A percentile compares a stretch with the other conserved stretches of the same genome.
Evolutionary conservation across 2,888 invertebrate species (phyloP).

Genomic region (Prosapia bicincta): DNA sequence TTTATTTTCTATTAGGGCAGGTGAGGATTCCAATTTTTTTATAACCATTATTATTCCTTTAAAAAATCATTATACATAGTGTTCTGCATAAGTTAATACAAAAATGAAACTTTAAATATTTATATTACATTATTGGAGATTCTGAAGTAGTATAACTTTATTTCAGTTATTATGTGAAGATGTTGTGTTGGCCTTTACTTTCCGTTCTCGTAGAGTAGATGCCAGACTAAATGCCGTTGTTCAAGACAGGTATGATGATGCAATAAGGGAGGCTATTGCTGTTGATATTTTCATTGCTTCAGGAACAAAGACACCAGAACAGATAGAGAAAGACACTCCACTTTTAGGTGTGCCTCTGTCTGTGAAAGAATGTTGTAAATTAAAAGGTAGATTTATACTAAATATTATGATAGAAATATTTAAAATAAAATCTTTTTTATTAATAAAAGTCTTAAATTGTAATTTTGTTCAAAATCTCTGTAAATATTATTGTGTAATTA

Average conservation of each 20-base stretch:
- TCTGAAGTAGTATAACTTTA: neutral
- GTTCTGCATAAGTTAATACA: no score
- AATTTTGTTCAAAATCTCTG: no score
- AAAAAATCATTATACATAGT: no score
- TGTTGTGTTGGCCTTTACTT: conserved; percentile 73
- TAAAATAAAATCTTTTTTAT: no score
- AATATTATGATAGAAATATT: no score
- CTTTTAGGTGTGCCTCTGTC: conserved; percentile 89
- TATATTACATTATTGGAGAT: neutral
- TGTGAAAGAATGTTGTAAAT: conserved; percentile 81
- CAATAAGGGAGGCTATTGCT: conserved; percentile 69
- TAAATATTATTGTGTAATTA: no score
- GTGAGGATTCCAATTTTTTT: no score
- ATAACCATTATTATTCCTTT: no score
- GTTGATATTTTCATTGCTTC: conserved; percentile 71
- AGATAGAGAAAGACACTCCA: conserved; percentile 68
- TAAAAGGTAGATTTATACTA: conserved; percentile 54
- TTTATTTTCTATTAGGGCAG: no score
- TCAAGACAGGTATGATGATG: conserved; percentile 73
- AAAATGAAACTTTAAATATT: no score
- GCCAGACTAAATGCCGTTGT: conserved; percentile 78
- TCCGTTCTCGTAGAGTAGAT: conserved; percentile 75
- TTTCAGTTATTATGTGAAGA: conserved; percentile 65
- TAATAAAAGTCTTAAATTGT: no score
- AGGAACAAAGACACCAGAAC: conserved; percentile 55